A percentile compares a stretch with the other conserved stretches of the same genome.
phyloP scores from a whole-genome alignment of 2,113 vertebrate genomes.

The Noctilio leporinus region DNA sequence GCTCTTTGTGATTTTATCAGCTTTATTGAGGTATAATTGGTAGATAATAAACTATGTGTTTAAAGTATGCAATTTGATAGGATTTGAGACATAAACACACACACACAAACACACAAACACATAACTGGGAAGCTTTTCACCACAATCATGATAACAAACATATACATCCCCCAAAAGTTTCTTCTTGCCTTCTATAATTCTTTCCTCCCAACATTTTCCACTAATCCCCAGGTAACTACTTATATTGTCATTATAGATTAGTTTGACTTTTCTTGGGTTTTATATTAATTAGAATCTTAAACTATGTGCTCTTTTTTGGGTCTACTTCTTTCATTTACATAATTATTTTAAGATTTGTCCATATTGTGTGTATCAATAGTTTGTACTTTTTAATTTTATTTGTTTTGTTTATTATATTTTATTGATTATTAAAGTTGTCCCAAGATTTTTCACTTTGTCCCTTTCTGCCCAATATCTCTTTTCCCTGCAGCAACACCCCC shows the following conservation, averaged over 20 bases:
- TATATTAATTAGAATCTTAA: background rate
- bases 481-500: too few relatives aligned
- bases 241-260: background rate
- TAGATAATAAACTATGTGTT: background rate
- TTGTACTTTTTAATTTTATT: slow-evolving; percentile 25
- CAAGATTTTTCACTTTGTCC: too few relatives aligned
- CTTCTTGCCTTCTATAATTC: background rate
- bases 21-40: background rate
- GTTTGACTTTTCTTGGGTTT: background rate
- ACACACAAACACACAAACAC: background rate
- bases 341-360: slow-evolving; percentile 19
- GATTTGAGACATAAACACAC: background rate
- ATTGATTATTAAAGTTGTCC: too few relatives aligned
- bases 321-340: background rate
- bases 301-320: background rate
- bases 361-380: background rate
- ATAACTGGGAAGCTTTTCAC: background rate
- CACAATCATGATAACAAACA: background rate
- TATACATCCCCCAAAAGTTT: background rate
- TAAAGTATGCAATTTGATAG: background rate
- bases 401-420: too few relatives aligned
- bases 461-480: too few relatives aligned
- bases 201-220: background rate
- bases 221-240: background rate
- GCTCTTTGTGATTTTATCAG: slow-evolving; percentile 22